These are phyloP conservation scores for Macropodus opercularis DNA, from an alignment of 2,797 vertebrate genomes.

Conservation along the genomic window DNA sequence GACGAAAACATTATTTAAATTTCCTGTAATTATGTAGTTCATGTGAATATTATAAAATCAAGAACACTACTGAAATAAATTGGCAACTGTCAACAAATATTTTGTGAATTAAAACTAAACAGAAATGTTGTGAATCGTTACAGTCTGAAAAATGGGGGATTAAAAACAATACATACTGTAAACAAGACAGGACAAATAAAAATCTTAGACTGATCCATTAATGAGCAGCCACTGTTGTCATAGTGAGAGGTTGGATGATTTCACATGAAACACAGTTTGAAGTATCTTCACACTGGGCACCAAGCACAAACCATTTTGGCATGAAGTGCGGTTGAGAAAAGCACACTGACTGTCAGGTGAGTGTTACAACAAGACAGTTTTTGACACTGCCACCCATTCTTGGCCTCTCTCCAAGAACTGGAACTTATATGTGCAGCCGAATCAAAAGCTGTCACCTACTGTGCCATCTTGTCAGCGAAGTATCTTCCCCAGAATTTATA, in stretches of 20 bases:
- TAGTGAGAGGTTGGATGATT: background rate
- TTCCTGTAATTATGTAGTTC: no score
- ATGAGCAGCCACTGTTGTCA: slow-evolving; percentile 4
- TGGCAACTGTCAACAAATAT: no score
- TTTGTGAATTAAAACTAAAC: no score
- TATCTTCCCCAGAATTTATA: no score
- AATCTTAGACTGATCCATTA: no score
- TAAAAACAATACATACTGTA: no score
- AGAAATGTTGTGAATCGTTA: no score
- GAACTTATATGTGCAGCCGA: slow-evolving; percentile 44
- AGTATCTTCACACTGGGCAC: slow-evolving; percentile 16
- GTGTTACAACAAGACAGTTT: slow-evolving; percentile 20
- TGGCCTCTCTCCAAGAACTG: slow-evolving; percentile 31
- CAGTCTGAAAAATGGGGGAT: no score
- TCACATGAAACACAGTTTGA: slow-evolving; percentile 19
- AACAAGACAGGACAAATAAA: no score
- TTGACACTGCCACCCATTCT: slow-evolving; percentile 41
- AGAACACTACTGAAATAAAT: no score
- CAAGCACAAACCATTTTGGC: slow-evolving; percentile 14
- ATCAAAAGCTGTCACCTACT: slow-evolving; percentile 49
- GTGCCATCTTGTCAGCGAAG: slow-evolving; percentile 43
- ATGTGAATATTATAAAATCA: no score
- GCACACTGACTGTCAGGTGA: slow-evolving; percentile 35
- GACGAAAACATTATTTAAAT: no score
- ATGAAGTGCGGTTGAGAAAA: slow-evolving; percentile 32